Evolutionary conservation across 2,888 invertebrate genomes (phyloP).

Genomic region (Eudemis profundana): DNA sequence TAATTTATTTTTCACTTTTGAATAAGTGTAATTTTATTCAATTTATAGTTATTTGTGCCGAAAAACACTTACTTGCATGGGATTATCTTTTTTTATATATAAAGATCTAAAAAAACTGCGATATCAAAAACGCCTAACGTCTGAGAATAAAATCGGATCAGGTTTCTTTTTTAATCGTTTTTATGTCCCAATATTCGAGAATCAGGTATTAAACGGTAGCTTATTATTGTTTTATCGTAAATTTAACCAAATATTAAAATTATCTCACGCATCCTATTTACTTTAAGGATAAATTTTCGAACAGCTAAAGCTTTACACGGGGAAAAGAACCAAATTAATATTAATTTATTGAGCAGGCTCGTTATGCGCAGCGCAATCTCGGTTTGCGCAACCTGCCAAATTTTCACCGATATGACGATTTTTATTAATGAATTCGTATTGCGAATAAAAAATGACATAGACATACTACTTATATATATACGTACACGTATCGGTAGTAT

Average conservation of each 20-base stretch:
- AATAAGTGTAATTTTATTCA: too few species aligned
- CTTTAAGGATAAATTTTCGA: background rate
- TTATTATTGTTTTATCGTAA: too few species aligned
- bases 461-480: constrained; percentile 8
- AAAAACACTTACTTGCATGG: too few species aligned
- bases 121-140: too few species aligned
- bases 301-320: background rate
- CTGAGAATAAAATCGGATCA: too few species aligned
- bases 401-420: constrained; percentile 15
- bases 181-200: background rate
- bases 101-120: too few species aligned
- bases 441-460: constrained; percentile 2
- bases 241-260: too few species aligned
- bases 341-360: background rate
- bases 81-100: too few species aligned
- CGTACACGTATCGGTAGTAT: constrained; percentile 1
- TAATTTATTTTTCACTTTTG: too few species aligned
- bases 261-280: background rate
- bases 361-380: background rate
- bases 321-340: background rate
- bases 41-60: too few species aligned
- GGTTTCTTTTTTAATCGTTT: too few species aligned
- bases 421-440: constrained; percentile 21
- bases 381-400: constrained; percentile 3
- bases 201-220: background rate